Evolutionary conservation across 2,888 invertebrate species (phyloP).

Genomic region (Pseudoips prasinana): DNA sequence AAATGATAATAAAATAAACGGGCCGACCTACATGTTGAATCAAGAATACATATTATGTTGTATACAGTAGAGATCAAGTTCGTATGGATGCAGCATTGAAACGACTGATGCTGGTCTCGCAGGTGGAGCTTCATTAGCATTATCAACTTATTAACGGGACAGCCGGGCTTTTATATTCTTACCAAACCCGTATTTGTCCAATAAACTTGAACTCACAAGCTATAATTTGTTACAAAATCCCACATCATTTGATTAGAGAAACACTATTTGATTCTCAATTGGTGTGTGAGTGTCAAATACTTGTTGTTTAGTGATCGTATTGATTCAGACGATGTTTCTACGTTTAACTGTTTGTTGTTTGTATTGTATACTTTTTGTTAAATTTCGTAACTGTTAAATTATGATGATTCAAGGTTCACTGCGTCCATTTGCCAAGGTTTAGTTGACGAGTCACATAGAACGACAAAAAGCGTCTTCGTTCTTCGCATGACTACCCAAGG

Average conservation of each 20-base stretch:
- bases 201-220: conserved; percentile 41
- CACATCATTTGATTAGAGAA: conserved; percentile 17
- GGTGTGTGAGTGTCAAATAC: neutral
- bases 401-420: conserved; percentile 57
- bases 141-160: conserved; percentile 69
- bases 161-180: conserved; percentile 40
- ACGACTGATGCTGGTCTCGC: conserved; percentile 29
- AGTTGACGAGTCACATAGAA: conserved; percentile 42
- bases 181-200: conserved; percentile 50
- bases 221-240: conserved; percentile 27
- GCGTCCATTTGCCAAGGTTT: conserved; percentile 56
- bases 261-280: conserved; percentile 1
- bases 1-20: neutral
- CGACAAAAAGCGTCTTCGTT: conserved; percentile 44
- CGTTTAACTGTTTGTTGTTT: conserved; percentile 31
- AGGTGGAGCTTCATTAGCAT: conserved; percentile 70
- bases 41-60: conserved; percentile 1
- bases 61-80: conserved; percentile 17
- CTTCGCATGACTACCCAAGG: conserved; percentile 42
- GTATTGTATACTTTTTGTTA: conserved; percentile 44
- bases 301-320: no score
- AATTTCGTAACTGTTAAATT: conserved; percentile 47
- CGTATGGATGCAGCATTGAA: conserved; percentile 25
- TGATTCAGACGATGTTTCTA: no score
- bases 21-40: conserved; percentile 1